These are phyloP conservation scores for Helicoverpa zea DNA, from an alignment of 1,140 invertebrate species.

Conservation along the genomic window DNA sequence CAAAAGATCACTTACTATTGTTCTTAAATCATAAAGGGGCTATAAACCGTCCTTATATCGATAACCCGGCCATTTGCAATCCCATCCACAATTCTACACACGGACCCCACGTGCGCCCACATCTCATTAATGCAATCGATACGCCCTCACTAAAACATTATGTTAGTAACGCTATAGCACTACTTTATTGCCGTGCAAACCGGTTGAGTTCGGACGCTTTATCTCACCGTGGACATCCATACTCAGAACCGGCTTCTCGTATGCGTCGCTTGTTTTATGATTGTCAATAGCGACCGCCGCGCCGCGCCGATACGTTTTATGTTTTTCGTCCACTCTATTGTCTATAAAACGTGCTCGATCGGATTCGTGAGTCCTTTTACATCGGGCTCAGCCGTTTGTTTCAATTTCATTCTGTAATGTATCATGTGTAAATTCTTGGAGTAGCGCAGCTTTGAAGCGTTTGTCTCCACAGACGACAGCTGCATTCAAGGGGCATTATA, in stretches of 20 bases:
- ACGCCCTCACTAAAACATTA: constrained; percentile 81
- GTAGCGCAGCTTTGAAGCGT: neutral
- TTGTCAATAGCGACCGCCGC: constrained; percentile 39
- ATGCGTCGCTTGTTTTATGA: constrained; percentile 43
- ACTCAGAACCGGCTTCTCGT: constrained; percentile 47
- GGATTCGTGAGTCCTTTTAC: constrained; percentile 22
- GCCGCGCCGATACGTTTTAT: constrained; percentile 34
- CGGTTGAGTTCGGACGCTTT: constrained; percentile 54
- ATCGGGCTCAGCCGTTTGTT: constrained; percentile 8
- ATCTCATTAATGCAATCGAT: constrained; percentile 85
- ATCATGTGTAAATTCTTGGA: constrained; percentile 26
- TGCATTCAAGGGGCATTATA: constrained; percentile 72
- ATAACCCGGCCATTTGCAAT: constrained; percentile 77
- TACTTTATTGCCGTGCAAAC: constrained; percentile 72
- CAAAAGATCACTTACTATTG: constrained; percentile 72
- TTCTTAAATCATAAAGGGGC: constrained; percentile 72
- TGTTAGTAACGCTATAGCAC: constrained; percentile 72
- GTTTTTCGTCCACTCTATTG: constrained; percentile 42
- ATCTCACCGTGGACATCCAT: constrained; percentile 48
- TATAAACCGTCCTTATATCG: constrained; percentile 72
- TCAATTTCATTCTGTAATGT: constrained; percentile 16
- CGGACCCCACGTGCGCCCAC: constrained; percentile 82
- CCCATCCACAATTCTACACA: constrained; percentile 69
- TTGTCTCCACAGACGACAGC: constrained; percentile 33
- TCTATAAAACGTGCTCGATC: constrained; percentile 43